Conservation (phyloP, 1,140 invertebrate genomes). For the Trinorchestia longiramus region DNA sequence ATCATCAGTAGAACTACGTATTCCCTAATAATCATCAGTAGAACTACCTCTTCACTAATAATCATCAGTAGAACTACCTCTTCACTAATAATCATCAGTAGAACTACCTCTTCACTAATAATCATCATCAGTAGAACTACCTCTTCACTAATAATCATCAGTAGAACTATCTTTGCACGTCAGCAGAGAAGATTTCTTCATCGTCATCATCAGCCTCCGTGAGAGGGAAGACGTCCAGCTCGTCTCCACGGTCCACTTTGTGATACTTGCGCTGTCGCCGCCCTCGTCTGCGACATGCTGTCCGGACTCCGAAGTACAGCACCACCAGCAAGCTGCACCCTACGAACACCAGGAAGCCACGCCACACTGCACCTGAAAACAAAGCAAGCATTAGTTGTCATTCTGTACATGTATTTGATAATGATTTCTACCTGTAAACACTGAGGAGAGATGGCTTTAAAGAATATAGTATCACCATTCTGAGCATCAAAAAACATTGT, state of each 20-base stretch:
- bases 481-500: not conserved
- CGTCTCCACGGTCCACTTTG: constrained; percentile 20
- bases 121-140: no score
- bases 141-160: no score
- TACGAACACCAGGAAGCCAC: constrained; percentile 22
- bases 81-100: no score
- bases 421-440: not conserved
- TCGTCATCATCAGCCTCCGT: not conserved
- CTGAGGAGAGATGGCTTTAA: not conserved
- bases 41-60: no score
- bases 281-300: not conserved
- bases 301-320: not conserved
- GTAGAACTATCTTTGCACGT: constrained; percentile 7
- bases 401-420: not conserved
- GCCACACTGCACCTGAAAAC: constrained; percentile 36
- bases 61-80: no score
- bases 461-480: not conserved
- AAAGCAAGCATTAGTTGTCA: not conserved
- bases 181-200: constrained; percentile 42
- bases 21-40: not conserved
- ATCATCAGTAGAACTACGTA: no score
- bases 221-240: constrained; percentile 21
- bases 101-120: no score
- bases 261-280: not conserved
- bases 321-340: constrained; percentile 7